A percentile compares a stretch with the other conserved stretches of the same genome.
Evolutionary conservation across 2,888 invertebrate species (phyloP).

Genomic region (Meghimatium bilineatum): DNA sequence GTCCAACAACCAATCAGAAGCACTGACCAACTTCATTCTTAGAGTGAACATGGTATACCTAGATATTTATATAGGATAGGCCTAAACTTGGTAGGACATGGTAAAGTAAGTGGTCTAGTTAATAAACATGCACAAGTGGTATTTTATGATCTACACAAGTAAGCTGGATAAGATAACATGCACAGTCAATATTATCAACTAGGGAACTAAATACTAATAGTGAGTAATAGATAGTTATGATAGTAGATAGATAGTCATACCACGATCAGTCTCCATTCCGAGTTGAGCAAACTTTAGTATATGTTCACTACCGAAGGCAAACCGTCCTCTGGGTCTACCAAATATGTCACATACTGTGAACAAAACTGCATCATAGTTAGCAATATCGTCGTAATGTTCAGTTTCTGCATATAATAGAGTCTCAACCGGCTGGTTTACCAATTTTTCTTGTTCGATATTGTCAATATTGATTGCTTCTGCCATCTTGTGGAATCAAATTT

Average conservation of each 20-base stretch:
- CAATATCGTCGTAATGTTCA: not conserved
- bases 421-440: not conserved
- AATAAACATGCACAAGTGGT: no score
- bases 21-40: no score
- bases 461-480: not conserved
- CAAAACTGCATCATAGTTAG: slow-evolving; percentile 20
- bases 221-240: no score
- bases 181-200: no score
- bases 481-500: not conserved
- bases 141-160: no score
- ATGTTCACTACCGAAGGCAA: slow-evolving; percentile 12
- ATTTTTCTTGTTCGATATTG: not conserved
- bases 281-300: not conserved
- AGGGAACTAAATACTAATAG: no score
- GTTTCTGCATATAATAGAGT: not conserved
- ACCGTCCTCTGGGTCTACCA: slow-evolving; percentile 25
- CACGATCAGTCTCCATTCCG: slow-evolving; percentile 13
- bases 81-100: no score
- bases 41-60: no score
- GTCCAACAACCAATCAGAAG: no score
- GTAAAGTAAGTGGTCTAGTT: no score
- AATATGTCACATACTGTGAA: slow-evolving; percentile 37
- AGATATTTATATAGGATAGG: no score
- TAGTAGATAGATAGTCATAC: slow-evolving; percentile 2
- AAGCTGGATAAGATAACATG: no score